A percentile compares a stretch with the other conserved stretches of the same genome.
These are phyloP conservation scores for Mus pahari DNA, from an alignment of 2,113 vertebrate genomes.

Conservation along the genomic window DNA sequence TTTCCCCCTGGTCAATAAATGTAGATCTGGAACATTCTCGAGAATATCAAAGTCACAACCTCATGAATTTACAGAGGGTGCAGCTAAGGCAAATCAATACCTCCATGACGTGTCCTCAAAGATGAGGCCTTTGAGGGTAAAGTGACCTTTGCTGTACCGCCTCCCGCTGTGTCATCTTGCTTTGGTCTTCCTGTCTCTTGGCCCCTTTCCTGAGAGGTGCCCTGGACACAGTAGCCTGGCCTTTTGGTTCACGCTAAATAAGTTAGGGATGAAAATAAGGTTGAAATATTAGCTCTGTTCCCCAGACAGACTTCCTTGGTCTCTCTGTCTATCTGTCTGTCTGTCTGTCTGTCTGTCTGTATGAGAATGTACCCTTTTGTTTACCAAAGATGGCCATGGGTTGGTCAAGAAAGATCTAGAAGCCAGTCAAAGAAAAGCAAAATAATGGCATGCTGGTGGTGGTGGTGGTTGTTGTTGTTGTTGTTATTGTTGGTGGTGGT, in stretches of 20 bases:
- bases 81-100: conserved; percentile 47
- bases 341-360: conserved; percentile 13
- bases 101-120: rapidly evolving
- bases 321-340: conserved; percentile 6
- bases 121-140: background rate
- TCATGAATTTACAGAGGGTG: conserved; percentile 66
- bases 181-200: background rate
- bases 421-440: background rate
- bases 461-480: no score
- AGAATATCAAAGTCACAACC: conserved; percentile 49
- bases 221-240: conserved; percentile 43
- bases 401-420: background rate
- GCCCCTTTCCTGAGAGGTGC: conserved; percentile 24
- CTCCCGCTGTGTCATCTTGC: background rate
- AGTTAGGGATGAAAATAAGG: conserved; percentile 63
- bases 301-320: conserved; percentile 5
- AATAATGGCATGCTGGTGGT: rapidly evolving
- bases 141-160: background rate
- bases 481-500: background rate
- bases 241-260: conserved; percentile 50
- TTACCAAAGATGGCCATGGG: background rate
- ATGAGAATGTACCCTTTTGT: background rate
- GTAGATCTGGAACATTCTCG: background rate
- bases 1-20: background rate
- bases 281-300: conserved; percentile 47